A percentile compares a stretch with the other conserved stretches of the same genome.
Evolutionary conservation across 1,140 invertebrate genomes (phyloP).

Genomic region (Eurosta solidaginis): DNA sequence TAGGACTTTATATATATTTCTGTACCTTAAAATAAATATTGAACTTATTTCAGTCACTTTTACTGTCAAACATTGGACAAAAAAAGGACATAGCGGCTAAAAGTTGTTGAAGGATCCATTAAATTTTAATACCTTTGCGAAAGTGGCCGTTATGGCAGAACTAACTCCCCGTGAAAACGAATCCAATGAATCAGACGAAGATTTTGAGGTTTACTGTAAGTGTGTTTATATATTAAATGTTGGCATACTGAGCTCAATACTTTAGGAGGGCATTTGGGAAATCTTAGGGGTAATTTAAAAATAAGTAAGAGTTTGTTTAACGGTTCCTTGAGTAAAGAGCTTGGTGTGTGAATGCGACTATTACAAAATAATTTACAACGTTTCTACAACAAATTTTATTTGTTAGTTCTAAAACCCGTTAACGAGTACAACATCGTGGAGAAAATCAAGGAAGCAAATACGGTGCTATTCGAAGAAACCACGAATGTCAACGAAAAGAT

Average conservation of each 20-base stretch:
- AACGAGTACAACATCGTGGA: constrained; percentile 60
- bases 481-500: background rate
- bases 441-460: constrained; percentile 58
- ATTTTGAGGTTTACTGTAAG: constrained; percentile 76
- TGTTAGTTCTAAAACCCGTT: constrained; percentile 55
- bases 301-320: too few species aligned
- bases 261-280: background rate
- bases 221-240: constrained; percentile 18
- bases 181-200: constrained; percentile 83
- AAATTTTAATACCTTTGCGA: background rate
- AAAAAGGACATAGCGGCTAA: background rate
- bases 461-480: constrained; percentile 45
- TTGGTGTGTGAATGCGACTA: background rate
- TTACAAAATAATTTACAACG: too few species aligned
- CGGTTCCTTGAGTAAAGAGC: background rate
- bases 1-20: too few species aligned
- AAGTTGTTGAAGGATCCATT: background rate
- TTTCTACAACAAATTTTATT: background rate
- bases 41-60: background rate
- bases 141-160: constrained; percentile 31
- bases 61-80: background rate
- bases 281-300: too few species aligned
- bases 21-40: too few species aligned
- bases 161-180: constrained; percentile 66
- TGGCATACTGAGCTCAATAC: background rate